A percentile compares a stretch with the other conserved stretches of the same genome.
Conservation (phyloP, 2,113 vertebrate genomes). For the Zapus hudsonius region DNA sequence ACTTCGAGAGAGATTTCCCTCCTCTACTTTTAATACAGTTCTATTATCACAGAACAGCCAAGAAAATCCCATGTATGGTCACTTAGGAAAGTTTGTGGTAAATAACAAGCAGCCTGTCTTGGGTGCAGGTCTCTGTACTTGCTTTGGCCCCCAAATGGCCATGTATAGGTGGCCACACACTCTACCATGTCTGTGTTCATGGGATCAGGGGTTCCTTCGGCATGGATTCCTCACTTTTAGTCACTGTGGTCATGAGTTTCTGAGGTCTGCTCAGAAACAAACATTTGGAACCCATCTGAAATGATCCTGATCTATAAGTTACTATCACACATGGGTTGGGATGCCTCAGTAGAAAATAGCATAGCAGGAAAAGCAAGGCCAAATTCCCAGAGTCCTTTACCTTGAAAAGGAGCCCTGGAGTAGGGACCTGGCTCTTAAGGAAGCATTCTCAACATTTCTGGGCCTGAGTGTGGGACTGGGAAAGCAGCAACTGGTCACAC, state of each 20-base stretch:
- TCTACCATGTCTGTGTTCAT: not conserved
- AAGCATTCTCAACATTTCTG: not conserved
- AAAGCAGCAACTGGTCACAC: not conserved
- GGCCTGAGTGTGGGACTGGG: not conserved
- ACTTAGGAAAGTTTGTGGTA: not conserved
- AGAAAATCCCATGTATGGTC: not conserved
- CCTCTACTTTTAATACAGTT: not conserved
- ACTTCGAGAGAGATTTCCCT: not conserved
- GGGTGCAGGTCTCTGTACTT: not conserved
- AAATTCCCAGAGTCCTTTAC: not conserved
- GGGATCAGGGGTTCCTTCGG: not conserved
- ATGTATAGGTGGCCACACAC: rapidly evolving
- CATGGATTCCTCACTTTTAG: not conserved
- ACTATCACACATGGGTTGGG: not conserved
- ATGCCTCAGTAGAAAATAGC: not conserved
- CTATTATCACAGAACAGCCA: not conserved
- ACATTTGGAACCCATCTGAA: not conserved
- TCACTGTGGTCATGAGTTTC: not conserved
- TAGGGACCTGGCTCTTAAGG: not conserved
- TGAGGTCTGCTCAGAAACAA: not conserved
- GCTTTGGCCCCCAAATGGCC: not conserved
- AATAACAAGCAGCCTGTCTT: not conserved
- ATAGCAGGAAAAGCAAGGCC: not conserved
- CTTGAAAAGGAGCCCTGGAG: not conserved
- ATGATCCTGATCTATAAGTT: not conserved